phyloP scores from a whole-genome alignment of 2,888 invertebrate species.

The Petrophora chlorosata region DNA sequence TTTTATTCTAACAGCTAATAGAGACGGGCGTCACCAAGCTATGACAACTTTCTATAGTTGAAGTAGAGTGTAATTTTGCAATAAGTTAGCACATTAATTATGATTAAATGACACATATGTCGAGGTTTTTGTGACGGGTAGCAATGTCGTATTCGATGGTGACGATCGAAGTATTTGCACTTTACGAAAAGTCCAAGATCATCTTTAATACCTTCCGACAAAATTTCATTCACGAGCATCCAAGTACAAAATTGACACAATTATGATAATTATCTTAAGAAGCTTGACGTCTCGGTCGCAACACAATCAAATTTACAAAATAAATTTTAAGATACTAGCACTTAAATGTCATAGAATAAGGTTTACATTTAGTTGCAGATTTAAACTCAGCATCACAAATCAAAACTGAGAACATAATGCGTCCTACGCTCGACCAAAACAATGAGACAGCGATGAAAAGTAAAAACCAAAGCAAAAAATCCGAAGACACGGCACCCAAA shows the following conservation, averaged over 20 bases:
- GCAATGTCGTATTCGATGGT: too few relatives aligned
- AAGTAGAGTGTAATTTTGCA: too few relatives aligned
- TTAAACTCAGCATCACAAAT: constrained; percentile 51
- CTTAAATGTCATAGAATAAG: constrained; percentile 43
- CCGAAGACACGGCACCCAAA: constrained; percentile 60
- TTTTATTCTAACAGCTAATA: too few relatives aligned
- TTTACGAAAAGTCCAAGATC: too few relatives aligned
- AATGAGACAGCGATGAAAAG: constrained; percentile 60
- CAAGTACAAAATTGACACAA: constrained; percentile 35
- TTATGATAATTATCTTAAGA: constrained; percentile 40
- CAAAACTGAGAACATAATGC: constrained; percentile 56
- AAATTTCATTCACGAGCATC: constrained; percentile 26
- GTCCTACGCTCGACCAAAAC: constrained; percentile 65
- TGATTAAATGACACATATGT: too few relatives aligned
- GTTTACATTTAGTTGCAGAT: constrained; percentile 46
- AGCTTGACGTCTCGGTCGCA: constrained; percentile 36
- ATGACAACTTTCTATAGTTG: too few relatives aligned
- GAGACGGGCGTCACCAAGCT: too few relatives aligned
- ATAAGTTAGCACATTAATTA: too few relatives aligned
- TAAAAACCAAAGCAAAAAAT: constrained; percentile 56
- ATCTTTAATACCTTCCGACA: constrained; percentile 9
- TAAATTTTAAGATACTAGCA: constrained; percentile 31
- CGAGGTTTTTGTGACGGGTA: too few relatives aligned
- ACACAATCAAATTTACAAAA: constrained; percentile 37
- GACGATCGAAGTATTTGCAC: too few relatives aligned